These are phyloP conservation scores for Decapterus maruadsi DNA, from an alignment of 2,797 vertebrate species.

Conservation along the genomic window DNA sequence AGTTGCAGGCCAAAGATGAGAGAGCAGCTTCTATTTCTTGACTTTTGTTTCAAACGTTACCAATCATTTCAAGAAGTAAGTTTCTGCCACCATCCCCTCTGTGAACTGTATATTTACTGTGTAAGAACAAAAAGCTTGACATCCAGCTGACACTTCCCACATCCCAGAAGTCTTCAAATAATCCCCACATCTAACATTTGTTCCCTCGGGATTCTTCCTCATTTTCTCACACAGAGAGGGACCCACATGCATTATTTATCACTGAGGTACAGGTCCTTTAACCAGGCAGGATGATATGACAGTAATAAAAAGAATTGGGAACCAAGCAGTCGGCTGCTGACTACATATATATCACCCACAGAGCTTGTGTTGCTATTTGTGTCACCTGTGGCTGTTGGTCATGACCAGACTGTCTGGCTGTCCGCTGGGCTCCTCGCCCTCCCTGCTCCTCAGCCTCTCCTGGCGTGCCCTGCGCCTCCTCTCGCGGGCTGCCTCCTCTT, in stretches of 20 bases:
- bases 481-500: conserved; percentile 96
- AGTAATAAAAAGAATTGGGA: neutral
- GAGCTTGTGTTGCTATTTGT: neutral
- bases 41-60: neutral
- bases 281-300: neutral
- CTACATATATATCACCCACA: neutral
- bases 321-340: neutral
- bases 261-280: neutral
- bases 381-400: conserved; percentile 94
- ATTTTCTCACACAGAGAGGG: too few relatives aligned
- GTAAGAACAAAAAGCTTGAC: neutral
- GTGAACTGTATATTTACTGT: neutral
- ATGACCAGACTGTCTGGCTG: conserved; percentile 86
- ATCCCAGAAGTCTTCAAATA: neutral
- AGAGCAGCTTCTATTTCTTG: neutral
- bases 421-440: conserved; percentile 86
- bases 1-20: neutral
- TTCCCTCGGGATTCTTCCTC: too few relatives aligned
- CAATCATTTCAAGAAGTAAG: neutral
- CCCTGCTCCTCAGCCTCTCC: conserved; percentile 90
- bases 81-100: neutral
- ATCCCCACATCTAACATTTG: neutral
- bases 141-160: neutral
- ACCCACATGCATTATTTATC: conserved; percentile 6
- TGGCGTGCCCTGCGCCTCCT: conserved; percentile 95